Base-by-base conservation (phyloP, 2,113 vertebrate genomes). In the Rhineura floridana region DNA sequence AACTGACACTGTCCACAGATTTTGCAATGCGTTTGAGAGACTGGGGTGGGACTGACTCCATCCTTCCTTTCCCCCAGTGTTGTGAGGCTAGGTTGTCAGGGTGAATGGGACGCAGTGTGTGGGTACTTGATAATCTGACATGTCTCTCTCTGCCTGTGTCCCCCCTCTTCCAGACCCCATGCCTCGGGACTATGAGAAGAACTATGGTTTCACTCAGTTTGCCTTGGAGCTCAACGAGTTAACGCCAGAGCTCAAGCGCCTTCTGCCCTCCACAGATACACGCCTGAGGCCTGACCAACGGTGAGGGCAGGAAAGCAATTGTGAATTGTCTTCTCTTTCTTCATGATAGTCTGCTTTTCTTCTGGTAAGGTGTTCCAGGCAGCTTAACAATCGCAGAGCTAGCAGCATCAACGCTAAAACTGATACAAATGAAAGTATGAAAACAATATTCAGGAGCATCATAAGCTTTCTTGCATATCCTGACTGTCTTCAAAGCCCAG, bases 191-290 rank as follows among this genome's bases (percentile, higher is more conserved):
- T 85, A 97, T 28, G 92, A 95, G 76, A 90, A 96, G 91, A 98
- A 94, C 92, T 99, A 97, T 33, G 98, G 98, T 85, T 99, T 99
- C 95, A 98, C 98, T 0, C 96, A 93, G 78, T 98, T 98, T 3
- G 98, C 98, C 87, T 94, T 98, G 95, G 98, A 99, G 93, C 96
- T 98, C 30, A 99, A 99, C 5, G 98, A 99, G 93, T 96, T 98
- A 19, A 98, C 97, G 0, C 94, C 98, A 0, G 97, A 98, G 33
- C 95, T 99, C 55, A 95, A 95, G 15, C 81, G 93, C 0, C 91
- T 97, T 0, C 96, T 99, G 55, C 98, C 98, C 0, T 97, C 97
- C 39, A 98, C 98, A 0, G 98, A 99, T 96, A 97, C 98, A 0
- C 97, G 98, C 11, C 97, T 97, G 81, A 96, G 98, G 83, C 98